Base-by-base conservation (phyloP, 2,888 invertebrate species). In the Hemaris fuciformis region DNA sequence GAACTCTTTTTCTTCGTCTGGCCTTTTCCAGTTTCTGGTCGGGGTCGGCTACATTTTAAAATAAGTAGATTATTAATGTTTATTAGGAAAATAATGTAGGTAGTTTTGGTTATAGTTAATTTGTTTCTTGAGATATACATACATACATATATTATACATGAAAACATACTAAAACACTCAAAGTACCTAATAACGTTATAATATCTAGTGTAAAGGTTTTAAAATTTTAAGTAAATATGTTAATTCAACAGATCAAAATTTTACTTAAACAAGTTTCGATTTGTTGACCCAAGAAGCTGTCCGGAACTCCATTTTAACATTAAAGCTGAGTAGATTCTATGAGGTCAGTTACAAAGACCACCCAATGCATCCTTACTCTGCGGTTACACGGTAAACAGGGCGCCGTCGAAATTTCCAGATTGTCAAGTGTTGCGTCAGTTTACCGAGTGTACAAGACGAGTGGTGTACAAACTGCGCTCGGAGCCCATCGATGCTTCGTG, bases 401-500 rank as follows among this genome's bases (percentile, higher is more conserved):
- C 27, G 18, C 31, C 53, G 31, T 53, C 27, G 27, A 53, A 53
- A 53, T 53, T 53, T 53, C 53, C 53, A 53, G 53, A 53, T 53
- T 53, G 31, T 53, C 53, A 53, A 53, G 31, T 53, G 53, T 53
- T 8, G 53, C 53, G 53, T 31, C 31, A 53, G 53, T 53, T 53
- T 53, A 31, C 53, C 31, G 31, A 53, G 53, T 31, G 53, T 53
- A 53, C 53, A 20, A 31, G 53, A 18, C 53, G 53, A 53, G 53
- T 53, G 53, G 31, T 27, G 31, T 31, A 53, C 53, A 53, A 53
- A 53, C 53, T 53, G 15, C 1, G 45, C 31, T 31, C 6, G 18
- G 31, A 31, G 27, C 53, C 31, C 31, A 53, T 53, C 53, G 53
- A 20, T 31, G 31, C 48, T 3, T 20, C 27, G 31, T 53, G 53